Conservation (phyloP, 2,797 vertebrate genomes). For the Sebastes umbrosus region DNA sequence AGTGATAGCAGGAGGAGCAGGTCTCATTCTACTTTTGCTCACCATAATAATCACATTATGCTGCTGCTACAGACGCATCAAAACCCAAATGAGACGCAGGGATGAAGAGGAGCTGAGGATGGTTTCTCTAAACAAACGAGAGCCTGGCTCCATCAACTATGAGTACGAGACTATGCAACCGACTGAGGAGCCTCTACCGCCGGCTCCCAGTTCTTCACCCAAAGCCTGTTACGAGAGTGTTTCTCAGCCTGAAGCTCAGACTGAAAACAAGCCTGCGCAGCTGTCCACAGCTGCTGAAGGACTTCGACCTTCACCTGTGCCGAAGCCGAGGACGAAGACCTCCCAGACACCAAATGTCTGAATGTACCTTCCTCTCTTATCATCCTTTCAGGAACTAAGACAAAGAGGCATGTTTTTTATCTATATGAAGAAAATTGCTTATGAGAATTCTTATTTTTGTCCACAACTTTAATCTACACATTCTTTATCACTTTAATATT, state of each 20-base stretch:
- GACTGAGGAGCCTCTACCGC: background rate
- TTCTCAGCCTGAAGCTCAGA: conserved; percentile 19
- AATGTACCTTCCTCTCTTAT: background rate
- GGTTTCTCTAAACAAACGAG: conserved; percentile 14
- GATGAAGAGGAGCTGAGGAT: conserved; percentile 19
- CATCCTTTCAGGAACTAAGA: background rate
- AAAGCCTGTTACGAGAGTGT: conserved; percentile 1
- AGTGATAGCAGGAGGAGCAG: conserved; percentile 33
- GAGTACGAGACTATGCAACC: conserved; percentile 59
- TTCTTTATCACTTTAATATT: background rate
- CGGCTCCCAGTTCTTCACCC: conserved; percentile 1
- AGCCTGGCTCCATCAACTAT: background rate
- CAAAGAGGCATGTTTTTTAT: background rate
- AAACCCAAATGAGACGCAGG: background rate
- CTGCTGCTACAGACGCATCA: conserved; percentile 9
- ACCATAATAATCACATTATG: conserved; percentile 25
- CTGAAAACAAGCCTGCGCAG: background rate
- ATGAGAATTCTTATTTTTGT: background rate
- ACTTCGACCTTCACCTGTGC: conserved; percentile 63
- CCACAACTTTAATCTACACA: background rate
- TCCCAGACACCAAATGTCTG: conserved; percentile 25
- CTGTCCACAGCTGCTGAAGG: background rate
- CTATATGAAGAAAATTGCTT: background rate
- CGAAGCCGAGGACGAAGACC: conserved; percentile 72
- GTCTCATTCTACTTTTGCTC: conserved; percentile 55